Evolutionary conservation across 2,797 vertebrate species (phyloP).

Genomic region (Miichthys miiuy): DNA sequence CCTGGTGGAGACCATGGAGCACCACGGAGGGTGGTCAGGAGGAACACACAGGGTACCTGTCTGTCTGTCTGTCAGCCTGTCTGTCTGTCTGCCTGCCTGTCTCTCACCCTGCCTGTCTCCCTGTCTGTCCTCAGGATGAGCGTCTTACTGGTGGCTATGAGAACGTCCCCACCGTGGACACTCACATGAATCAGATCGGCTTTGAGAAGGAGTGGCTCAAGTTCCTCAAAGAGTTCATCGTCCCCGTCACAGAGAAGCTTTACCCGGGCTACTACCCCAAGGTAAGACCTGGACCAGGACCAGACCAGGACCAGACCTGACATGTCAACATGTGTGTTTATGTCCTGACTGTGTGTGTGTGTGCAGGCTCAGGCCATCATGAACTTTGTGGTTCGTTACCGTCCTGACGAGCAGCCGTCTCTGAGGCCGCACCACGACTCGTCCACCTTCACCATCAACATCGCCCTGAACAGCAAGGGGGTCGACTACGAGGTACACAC

Average conservation of each 20-base stretch:
- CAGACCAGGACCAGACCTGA: too few species aligned
- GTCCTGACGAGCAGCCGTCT: constrained; percentile 90
- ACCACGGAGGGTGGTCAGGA: constrained; percentile 87
- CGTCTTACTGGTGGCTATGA: constrained; percentile 91
- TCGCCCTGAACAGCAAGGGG: constrained; percentile 89
- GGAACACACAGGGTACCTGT: constrained; percentile 84
- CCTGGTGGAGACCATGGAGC: constrained; percentile 90
- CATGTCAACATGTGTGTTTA: neutral
- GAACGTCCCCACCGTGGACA: constrained; percentile 92
- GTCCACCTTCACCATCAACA: constrained; percentile 92
- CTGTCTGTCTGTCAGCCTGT: too few species aligned
- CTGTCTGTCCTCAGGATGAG: constrained; percentile 81
- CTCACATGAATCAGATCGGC: constrained; percentile 92
- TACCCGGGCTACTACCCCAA: constrained; percentile 92
- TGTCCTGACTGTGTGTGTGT: neutral
- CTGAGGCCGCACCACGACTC: constrained; percentile 93
- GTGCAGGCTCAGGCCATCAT: constrained; percentile 89
- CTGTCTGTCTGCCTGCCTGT: too few species aligned
- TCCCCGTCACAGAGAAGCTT: constrained; percentile 89
- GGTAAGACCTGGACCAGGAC: constrained; percentile 68
- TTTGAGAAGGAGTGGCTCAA: constrained; percentile 93
- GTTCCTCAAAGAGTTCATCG: constrained; percentile 89
- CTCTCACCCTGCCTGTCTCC: neutral
- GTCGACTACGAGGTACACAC: constrained; percentile 87
- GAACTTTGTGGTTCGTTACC: constrained; percentile 94